Evolutionary conservation across 2,113 vertebrate genomes (phyloP).

Genomic region (Pachyramphus minor): DNA sequence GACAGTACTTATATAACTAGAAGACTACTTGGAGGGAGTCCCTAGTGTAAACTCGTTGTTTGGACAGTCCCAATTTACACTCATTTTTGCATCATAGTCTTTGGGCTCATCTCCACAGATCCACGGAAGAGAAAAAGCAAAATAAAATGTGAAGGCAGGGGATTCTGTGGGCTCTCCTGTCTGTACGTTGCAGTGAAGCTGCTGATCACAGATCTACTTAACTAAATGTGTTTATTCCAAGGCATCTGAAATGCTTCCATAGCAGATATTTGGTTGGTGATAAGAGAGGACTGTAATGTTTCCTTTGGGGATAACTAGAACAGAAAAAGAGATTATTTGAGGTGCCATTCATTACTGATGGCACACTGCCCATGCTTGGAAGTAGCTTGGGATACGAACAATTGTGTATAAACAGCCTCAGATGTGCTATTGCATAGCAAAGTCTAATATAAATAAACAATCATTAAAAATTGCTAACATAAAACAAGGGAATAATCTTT

Average conservation of each 20-base stretch:
- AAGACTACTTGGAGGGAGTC: background rate
- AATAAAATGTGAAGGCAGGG: background rate
- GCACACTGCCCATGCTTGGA: background rate
- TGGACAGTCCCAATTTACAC: background rate
- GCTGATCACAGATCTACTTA: background rate
- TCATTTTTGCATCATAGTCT: background rate
- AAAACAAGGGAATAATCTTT: constrained; percentile 30
- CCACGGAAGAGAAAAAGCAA: background rate
- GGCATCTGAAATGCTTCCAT: background rate
- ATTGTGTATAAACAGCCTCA: constrained; percentile 21
- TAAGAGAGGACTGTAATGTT: background rate
- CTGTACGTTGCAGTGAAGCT: background rate
- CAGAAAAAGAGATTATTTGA: background rate
- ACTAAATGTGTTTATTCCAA: background rate
- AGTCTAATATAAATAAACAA: constrained; percentile 39
- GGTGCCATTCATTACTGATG: constrained; percentile 10
- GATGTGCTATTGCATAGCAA: constrained; percentile 30
- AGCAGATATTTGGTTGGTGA: background rate
- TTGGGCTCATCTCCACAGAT: background rate
- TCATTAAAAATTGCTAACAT: constrained; percentile 47
- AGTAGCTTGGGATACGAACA: background rate
- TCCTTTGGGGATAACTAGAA: background rate
- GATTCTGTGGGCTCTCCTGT: background rate
- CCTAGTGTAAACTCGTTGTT: background rate
- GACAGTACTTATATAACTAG: fast-evolving